Conservation (phyloP, 2,888 invertebrate genomes). For the Congeria kusceri region DNA sequence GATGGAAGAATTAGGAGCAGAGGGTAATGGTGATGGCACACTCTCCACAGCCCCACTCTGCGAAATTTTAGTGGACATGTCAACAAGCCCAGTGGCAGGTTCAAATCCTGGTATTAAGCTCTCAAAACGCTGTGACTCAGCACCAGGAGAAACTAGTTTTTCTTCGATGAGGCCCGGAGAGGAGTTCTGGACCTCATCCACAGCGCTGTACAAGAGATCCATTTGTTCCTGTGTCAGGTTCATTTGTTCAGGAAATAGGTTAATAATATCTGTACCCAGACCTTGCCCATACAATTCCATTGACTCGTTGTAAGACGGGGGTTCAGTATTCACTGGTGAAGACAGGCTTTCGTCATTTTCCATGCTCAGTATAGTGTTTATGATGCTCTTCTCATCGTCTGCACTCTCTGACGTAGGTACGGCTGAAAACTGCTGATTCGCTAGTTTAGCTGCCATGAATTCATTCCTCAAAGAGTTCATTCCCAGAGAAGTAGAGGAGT, state of each 20-base stretch:
- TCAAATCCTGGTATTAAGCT: too few species aligned
- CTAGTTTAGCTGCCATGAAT: constrained; percentile 51
- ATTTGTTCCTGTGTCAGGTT: constrained; percentile 79
- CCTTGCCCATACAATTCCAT: constrained; percentile 61
- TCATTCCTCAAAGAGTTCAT: constrained; percentile 40
- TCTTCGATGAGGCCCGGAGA: constrained; percentile 57
- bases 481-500: constrained; percentile 13
- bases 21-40: too few species aligned
- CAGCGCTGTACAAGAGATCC: constrained; percentile 74
- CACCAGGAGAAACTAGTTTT: constrained; percentile 30
- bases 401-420: constrained; percentile 13
- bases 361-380: constrained; percentile 80
- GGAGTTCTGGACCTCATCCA: constrained; percentile 75
- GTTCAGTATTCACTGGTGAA: constrained; percentile 31
- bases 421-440: constrained; percentile 33
- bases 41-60: too few species aligned
- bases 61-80: too few species aligned
- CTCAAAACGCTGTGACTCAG: not conserved
- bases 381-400: constrained; percentile 78
- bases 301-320: constrained; percentile 45
- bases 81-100: too few species aligned
- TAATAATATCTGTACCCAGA: constrained; percentile 51
- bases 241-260: constrained; percentile 69
- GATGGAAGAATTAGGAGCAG: too few species aligned
- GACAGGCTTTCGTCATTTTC: constrained; percentile 70